These are phyloP conservation scores for Basileuterus tristriatus DNA, from an alignment of 2,797 vertebrate species.

Conservation along the genomic window DNA sequence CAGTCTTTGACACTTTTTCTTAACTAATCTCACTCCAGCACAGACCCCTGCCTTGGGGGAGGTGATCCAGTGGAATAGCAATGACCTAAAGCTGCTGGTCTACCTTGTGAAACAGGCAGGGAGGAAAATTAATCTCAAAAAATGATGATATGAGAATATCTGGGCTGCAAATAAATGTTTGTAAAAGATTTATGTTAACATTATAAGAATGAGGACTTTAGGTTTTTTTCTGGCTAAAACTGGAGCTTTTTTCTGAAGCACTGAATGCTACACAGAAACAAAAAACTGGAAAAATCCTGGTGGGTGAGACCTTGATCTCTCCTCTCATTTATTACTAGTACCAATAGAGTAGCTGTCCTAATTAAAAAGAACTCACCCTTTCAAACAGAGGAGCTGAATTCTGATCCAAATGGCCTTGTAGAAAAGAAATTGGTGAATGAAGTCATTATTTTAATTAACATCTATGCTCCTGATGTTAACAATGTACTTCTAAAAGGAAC, in stretches of 20 bases:
- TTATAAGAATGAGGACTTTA: background rate
- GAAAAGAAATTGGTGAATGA: conserved; percentile 69
- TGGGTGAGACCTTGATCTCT: conserved; percentile 16
- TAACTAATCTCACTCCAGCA: conserved; percentile 31
- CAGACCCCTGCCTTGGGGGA: conserved; percentile 4
- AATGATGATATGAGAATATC: background rate
- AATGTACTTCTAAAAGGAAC: conserved; percentile 42
- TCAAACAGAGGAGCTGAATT: conserved; percentile 34
- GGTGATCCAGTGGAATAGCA: conserved; percentile 40
- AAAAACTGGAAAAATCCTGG: background rate
- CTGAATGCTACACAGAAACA: background rate
- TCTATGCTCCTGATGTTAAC: conserved; percentile 62
- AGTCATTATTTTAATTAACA: conserved; percentile 71
- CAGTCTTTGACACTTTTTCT: conserved; percentile 52
- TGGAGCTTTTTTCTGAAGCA: background rate
- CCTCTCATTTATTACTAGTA: conserved; percentile 46
- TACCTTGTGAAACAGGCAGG: background rate
- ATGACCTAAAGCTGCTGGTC: conserved; percentile 28
- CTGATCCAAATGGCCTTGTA: conserved; percentile 66
- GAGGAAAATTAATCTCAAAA: background rate
- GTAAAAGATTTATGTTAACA: background rate
- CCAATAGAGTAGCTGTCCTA: conserved; percentile 57
- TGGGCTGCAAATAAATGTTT: background rate
- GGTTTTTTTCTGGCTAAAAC: background rate
- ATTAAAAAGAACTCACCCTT: conserved; percentile 69